These are phyloP conservation scores for Crocuta crocuta DNA, from an alignment of 2,113 vertebrate genomes.

Conservation along the genomic window DNA sequence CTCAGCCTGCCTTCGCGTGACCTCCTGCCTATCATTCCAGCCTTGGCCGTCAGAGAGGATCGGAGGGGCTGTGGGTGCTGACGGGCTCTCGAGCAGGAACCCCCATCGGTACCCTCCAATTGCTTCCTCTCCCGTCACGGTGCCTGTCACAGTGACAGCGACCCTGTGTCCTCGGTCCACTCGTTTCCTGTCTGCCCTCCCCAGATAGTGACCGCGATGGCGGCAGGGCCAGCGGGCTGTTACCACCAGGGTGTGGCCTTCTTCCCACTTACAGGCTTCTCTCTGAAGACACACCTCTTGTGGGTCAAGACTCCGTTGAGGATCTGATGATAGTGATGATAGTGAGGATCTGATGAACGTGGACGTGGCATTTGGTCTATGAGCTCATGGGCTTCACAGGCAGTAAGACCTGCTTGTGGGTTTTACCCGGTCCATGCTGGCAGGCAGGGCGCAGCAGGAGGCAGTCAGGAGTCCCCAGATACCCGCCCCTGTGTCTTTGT, in stretches of 20 bases:
- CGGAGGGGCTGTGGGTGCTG: not conserved
- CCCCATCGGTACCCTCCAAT: not conserved
- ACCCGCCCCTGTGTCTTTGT: not conserved
- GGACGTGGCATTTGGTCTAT: not conserved
- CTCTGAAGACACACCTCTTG: not conserved
- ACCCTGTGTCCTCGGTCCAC: not conserved
- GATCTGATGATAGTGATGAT: not conserved
- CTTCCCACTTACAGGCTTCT: not conserved
- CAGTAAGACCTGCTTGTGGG: not conserved
- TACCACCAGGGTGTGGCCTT: not conserved
- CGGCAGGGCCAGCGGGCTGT: not conserved
- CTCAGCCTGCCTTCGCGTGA: not conserved
- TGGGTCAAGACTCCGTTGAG: not conserved
- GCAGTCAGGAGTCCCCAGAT: not conserved
- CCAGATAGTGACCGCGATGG: not conserved
- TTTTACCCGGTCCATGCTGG: not conserved
- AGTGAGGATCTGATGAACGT: not conserved
- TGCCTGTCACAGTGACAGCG: rapidly evolving
- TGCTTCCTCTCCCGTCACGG: not conserved
- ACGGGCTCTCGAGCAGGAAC: not conserved
- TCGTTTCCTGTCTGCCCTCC: not conserved
- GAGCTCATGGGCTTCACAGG: not conserved
- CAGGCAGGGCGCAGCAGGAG: not conserved
- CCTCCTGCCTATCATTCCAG: not conserved
- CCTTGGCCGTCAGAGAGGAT: not conserved